Evolutionary conservation across 2,888 invertebrate genomes (phyloP).

Genomic region (Lasioglossum oenotherae): DNA sequence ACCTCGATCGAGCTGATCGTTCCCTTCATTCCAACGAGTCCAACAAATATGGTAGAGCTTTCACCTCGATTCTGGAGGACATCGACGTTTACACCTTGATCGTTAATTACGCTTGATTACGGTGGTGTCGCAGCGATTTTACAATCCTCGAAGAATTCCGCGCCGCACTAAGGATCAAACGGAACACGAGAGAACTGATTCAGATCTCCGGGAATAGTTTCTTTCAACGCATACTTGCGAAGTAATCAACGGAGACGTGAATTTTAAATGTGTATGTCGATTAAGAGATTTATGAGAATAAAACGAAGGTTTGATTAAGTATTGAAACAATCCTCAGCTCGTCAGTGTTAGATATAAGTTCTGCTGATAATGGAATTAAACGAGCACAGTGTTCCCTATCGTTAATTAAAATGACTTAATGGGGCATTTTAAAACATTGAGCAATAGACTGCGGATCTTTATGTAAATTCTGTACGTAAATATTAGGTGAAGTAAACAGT

Average conservation of each 20-base stretch:
- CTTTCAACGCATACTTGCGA: neutral
- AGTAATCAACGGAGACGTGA: neutral
- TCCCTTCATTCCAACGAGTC: neutral
- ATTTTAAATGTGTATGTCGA: neutral
- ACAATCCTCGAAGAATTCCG: neutral
- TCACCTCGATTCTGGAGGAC: neutral
- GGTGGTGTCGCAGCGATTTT: neutral
- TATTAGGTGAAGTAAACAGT: too few species aligned
- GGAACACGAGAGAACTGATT: neutral
- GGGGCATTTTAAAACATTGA: neutral
- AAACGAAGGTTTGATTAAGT: neutral
- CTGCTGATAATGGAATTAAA: neutral
- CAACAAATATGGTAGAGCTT: neutral
- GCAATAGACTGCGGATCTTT: neutral
- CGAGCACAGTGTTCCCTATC: neutral
- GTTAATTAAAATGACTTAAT: neutral
- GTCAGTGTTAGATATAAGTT: neutral
- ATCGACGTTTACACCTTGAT: neutral
- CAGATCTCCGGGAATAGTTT: neutral
- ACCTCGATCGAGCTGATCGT: neutral
- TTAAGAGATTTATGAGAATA: neutral
- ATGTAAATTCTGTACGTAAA: too few species aligned
- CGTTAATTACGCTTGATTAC: neutral
- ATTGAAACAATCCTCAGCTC: neutral
- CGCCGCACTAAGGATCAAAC: neutral